Evolutionary conservation across 2,113 vertebrate species (phyloP), one percentile per base, ranked within the genome.

Genomic region (Pelusios castaneus): DNA sequence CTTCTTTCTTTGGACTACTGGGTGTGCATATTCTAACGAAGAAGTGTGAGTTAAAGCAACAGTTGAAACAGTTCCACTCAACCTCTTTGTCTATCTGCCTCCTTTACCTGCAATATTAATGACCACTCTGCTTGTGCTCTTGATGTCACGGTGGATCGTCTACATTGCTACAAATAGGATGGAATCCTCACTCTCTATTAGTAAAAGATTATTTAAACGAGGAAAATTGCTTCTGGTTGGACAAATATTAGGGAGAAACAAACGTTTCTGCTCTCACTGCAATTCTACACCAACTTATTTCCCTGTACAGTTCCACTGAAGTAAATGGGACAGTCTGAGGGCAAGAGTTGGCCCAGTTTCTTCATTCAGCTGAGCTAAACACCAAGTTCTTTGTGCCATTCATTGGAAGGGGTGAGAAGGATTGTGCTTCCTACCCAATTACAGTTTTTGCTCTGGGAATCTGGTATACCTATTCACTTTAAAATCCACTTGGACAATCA

Each of bases 111-210:
- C 43, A 88, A 63, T 1, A 82, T 60, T 82, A 76, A 89, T 3
- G 47, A 94, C 5, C 54, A 94, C 41, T 92, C 19, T 45, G 91
- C 49, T 92, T 90, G 8, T 54, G 13, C 24, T 75, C 94, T 93
- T 92, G n/a, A 55, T 10, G 90, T 78, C 38, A n/a, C 76, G 80
- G 76, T 51, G 24, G 24, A 58, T 51, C 73, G 9, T 51, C 3
- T 2, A 12, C 13, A 58, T 13, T 55, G 16, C 79, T 27, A 8
- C 8, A 45, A 43, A 24, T 43, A 45, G 73, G 89, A 89, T 56
- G 82, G 89, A 93, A 22, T 75, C 22, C 82, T 93, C 12, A 63
- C 7, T 63, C 91, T n/a, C 89, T 87, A 38, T 6, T 55, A 82
- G 41, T 24, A 45, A 88, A 21, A 8, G 9, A 95, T 87, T 91